phyloP scores from a whole-genome alignment of 2,888 invertebrate genomes.

The Celastrina argiolus region DNA sequence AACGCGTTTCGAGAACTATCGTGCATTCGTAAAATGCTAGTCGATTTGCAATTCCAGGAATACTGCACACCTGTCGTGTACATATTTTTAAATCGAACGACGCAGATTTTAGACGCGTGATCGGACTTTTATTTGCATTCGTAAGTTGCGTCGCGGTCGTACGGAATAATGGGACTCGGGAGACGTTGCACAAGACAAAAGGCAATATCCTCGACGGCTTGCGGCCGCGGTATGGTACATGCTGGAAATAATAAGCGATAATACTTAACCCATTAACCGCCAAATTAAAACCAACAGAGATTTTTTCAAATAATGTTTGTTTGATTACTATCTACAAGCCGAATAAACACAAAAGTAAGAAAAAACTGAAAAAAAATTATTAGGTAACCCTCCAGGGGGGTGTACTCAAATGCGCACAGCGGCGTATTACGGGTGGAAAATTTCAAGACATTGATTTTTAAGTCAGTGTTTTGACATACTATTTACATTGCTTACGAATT shows the following conservation, averaged over 20 bases:
- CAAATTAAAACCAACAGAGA: too few relatives aligned
- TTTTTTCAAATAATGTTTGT: too few relatives aligned
- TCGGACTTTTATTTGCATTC: conserved; percentile 5
- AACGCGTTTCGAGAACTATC: neutral
- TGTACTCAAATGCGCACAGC: too few relatives aligned
- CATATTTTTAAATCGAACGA: neutral
- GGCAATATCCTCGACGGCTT: conserved; percentile 18
- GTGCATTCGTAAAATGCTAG: neutral
- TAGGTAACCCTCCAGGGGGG: too few relatives aligned
- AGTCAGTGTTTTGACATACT: too few relatives aligned
- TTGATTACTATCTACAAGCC: too few relatives aligned
- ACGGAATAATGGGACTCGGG: neutral
- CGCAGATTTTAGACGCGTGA: conserved; percentile 1
- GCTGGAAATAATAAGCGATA: conserved; percentile 19
- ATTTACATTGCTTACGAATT: too few relatives aligned
- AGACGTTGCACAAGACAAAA: conserved; percentile 3
- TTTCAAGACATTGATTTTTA: too few relatives aligned
- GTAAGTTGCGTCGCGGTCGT: neutral
- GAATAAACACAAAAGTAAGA: too few relatives aligned
- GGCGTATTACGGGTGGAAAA: too few relatives aligned
- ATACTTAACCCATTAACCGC: too few relatives aligned
- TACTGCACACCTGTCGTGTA: neutral
- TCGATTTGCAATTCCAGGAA: neutral
- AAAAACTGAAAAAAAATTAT: too few relatives aligned
- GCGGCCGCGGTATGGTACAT: conserved; percentile 6